Percentiles rank a stretch among this genome's conserved stretches.
phyloP scores from a whole-genome alignment of 2,797 vertebrate species.

The Manis crassicaudata region DNA sequence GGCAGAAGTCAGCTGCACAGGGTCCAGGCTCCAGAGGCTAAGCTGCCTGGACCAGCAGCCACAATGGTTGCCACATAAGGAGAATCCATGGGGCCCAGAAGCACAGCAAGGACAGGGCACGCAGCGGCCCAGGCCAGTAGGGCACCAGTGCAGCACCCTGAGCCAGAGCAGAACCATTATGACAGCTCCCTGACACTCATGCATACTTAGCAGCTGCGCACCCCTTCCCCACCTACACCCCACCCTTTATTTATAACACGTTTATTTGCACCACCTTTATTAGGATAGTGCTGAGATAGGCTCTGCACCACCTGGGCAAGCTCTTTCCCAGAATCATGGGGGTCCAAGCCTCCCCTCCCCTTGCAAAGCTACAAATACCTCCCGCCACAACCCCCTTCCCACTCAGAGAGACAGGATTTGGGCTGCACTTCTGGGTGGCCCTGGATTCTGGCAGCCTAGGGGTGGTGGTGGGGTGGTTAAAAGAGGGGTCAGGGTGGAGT shows the following conservation, averaged over 20 bases:
- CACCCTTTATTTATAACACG: not conserved
- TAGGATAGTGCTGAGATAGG: not conserved
- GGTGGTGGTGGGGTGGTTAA: not conserved
- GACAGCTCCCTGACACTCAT: fast-evolving
- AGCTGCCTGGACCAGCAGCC: not conserved
- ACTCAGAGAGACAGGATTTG: not conserved
- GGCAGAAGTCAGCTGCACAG: not conserved
- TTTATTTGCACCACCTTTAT: not conserved
- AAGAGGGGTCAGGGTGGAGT: not conserved
- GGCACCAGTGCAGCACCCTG: not conserved
- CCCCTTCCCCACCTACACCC: not conserved
- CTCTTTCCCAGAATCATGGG: not conserved
- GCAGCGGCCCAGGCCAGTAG: not conserved
- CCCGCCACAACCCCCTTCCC: too few relatives aligned
- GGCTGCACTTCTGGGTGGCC: too few relatives aligned
- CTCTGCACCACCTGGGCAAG: fast-evolving
- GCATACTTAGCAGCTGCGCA: fast-evolving
- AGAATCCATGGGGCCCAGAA: not conserved
- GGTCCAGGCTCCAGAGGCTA: not conserved
- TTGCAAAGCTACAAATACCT: not conserved
- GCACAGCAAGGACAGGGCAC: not conserved
- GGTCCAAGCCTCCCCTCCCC: not conserved
- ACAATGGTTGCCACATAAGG: not conserved
- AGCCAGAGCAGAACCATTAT: not conserved
- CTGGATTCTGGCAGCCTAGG: not conserved